Conservation (phyloP, 2,797 vertebrate genomes). For the Oreochromis grahami region DNA sequence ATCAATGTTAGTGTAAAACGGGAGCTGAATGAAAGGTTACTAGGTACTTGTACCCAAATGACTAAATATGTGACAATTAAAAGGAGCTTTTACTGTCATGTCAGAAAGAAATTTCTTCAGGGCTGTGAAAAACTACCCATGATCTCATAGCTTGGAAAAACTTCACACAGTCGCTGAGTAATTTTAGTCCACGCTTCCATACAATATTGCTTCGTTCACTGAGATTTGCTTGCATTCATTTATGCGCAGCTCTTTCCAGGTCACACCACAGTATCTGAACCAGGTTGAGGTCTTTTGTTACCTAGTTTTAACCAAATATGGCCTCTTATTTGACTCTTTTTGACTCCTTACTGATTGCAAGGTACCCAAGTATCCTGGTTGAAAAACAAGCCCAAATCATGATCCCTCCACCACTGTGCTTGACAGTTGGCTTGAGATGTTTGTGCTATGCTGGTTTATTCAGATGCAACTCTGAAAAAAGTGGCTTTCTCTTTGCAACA, state of each 20-base stretch:
- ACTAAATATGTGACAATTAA: not conserved
- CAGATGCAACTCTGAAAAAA: too few species aligned
- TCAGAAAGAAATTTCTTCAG: not conserved
- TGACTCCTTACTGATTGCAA: not conserved
- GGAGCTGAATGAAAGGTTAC: not conserved
- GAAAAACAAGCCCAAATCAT: not conserved
- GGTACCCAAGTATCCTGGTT: not conserved
- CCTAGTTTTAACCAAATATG: not conserved
- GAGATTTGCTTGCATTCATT: not conserved
- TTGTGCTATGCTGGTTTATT: not conserved
- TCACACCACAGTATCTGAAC: not conserved
- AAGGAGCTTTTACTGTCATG: not conserved
- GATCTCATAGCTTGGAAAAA: not conserved
- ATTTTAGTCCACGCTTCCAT: not conserved
- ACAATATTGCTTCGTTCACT: accelerated
- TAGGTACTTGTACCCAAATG: not conserved
- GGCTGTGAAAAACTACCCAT: not conserved
- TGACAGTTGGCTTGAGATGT: not conserved
- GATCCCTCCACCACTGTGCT: not conserved
- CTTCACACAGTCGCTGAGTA: not conserved
- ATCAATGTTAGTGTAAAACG: not conserved
- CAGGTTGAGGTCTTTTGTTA: not conserved
- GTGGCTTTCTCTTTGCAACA: not conserved
- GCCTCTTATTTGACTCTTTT: not conserved
- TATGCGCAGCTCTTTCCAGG: not conserved